phyloP scores from a whole-genome alignment of 2,113 vertebrate species.

The Emydura subglobosa region DNA sequence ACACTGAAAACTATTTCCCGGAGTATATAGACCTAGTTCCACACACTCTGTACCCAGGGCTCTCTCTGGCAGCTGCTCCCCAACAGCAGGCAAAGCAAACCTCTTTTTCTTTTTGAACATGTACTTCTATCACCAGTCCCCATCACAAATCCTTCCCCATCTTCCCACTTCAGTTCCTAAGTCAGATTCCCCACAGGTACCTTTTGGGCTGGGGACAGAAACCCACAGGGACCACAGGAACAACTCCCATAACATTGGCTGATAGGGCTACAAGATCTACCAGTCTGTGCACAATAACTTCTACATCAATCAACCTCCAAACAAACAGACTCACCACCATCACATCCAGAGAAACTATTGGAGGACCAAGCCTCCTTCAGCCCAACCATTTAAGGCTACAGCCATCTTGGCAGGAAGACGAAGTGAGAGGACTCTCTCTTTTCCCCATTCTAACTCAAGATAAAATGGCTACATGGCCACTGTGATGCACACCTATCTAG shows the following conservation, averaged over 20 bases:
- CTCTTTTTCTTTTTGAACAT: neutral
- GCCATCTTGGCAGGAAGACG: neutral
- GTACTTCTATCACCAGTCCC: neutral
- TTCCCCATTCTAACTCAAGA: neutral
- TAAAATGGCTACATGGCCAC: neutral
- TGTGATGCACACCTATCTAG: neutral
- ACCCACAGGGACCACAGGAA: neutral
- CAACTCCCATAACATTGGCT: neutral
- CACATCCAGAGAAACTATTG: accelerated
- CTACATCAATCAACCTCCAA: neutral
- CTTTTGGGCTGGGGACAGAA: too few species aligned
- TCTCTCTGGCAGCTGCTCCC: neutral
- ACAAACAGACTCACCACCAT: accelerated
- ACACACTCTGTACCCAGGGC: neutral
- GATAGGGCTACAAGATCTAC: accelerated
- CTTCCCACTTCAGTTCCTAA: neutral
- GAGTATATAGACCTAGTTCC: neutral
- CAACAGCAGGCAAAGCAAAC: neutral
- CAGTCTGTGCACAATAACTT: neutral
- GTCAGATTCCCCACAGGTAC: neutral
- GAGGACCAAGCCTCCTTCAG: neutral
- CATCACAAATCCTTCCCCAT: neutral
- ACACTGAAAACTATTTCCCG: neutral
- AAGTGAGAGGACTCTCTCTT: neutral
- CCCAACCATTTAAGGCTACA: neutral